Evolutionary conservation across 2,113 vertebrate genomes (phyloP).

Genomic region (Zosterops hypoxanthus): DNA sequence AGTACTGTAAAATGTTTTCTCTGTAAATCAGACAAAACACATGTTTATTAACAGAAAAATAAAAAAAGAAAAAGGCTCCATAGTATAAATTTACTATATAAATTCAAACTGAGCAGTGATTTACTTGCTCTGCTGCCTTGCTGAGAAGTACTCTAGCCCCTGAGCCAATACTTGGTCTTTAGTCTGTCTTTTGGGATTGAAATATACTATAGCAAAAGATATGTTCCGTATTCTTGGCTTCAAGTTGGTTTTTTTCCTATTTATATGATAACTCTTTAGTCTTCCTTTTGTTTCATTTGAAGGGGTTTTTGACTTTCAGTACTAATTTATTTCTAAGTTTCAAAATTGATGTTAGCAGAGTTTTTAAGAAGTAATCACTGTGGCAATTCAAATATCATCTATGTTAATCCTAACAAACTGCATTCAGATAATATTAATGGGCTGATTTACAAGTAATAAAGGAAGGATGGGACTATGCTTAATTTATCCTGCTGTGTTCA

Average conservation of each 20-base stretch:
- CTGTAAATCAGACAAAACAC: not conserved
- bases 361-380: not conserved
- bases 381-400: constrained; percentile 23
- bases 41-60: not conserved
- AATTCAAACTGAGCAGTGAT: constrained; percentile 8
- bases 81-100: not conserved
- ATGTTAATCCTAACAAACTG: constrained; percentile 23
- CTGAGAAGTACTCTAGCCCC: not conserved
- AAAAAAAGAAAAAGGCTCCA: not conserved
- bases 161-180: not conserved
- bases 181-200: not conserved
- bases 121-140: constrained; percentile 2
- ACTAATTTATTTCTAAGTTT: constrained; percentile 25
- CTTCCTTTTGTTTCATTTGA: not conserved
- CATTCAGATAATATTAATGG: constrained; percentile 39
- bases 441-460: constrained; percentile 59
- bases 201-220: not conserved
- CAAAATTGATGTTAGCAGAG: not conserved
- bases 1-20: not conserved
- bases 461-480: not conserved
- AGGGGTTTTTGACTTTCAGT: not conserved
- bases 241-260: not conserved
- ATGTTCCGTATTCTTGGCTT: not conserved
- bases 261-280: not conserved
- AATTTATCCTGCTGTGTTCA: not conserved